phyloP scores from a whole-genome alignment of 2,888 invertebrate species.

The Neria commutata region DNA sequence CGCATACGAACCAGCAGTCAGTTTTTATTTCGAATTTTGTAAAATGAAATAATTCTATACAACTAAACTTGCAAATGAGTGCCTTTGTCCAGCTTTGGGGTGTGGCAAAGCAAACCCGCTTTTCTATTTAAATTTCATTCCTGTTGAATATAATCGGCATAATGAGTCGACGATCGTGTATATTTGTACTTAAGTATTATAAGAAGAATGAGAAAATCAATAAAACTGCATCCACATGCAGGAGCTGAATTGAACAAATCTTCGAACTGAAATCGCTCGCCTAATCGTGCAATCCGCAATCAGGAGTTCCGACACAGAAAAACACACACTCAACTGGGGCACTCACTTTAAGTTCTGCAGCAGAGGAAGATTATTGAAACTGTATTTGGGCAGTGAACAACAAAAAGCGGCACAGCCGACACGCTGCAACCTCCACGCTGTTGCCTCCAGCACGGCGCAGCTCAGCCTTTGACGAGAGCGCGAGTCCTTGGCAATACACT shows the following conservation, averaged over 20 bases:
- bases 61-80: no score
- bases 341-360: slow-evolving; percentile 59
- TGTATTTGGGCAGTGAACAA: slow-evolving; percentile 53
- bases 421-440: slow-evolving; percentile 49
- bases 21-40: no score
- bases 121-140: no score
- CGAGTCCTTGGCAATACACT: slow-evolving; percentile 39
- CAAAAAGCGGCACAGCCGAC: slow-evolving; percentile 53
- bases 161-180: no score
- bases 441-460: slow-evolving; percentile 44
- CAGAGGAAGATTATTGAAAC: slow-evolving; percentile 52
- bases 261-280: not conserved
- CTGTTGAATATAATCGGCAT: no score
- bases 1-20: no score
- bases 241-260: not conserved
- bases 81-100: no score
- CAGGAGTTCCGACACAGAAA: not conserved
- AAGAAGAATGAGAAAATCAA: slow-evolving; percentile 8
- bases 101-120: no score
- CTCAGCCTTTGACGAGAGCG: slow-evolving; percentile 14
- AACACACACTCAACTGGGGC: not conserved
- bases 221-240: slow-evolving; percentile 10
- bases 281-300: not conserved
- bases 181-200: not conserved
- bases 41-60: no score